phyloP scores from a whole-genome alignment of 2,888 invertebrate genomes.

The Zonitis immaculata region DNA sequence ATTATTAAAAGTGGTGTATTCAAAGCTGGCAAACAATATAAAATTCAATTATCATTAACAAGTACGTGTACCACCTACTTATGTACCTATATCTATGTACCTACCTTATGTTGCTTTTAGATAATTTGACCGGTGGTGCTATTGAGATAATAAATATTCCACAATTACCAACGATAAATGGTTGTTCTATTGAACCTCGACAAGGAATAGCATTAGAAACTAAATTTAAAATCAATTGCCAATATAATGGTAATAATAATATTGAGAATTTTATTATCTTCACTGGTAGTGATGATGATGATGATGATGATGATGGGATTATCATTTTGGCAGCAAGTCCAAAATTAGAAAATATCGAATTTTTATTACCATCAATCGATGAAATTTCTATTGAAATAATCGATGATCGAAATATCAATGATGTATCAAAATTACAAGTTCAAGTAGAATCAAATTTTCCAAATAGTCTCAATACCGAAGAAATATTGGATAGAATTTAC shows the following conservation, averaged over 20 bases:
- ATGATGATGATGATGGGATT: neutral
- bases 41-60: neutral
- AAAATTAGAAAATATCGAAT: neutral
- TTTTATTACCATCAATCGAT: neutral
- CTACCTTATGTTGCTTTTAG: too few relatives aligned
- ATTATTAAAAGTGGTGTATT: conserved; percentile 9
- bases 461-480: neutral
- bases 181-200: neutral
- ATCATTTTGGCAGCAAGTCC: neutral
- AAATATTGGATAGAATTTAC: neutral
- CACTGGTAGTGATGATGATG: too few relatives aligned
- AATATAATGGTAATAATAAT: neutral
- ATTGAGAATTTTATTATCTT: neutral
- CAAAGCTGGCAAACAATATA: neutral
- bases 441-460: neutral
- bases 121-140: neutral
- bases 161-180: neutral
- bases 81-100: too few relatives aligned
- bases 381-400: neutral
- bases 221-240: conserved; percentile 3
- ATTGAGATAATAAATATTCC: neutral
- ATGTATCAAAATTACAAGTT: neutral
- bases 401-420: neutral
- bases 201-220: conserved; percentile 6
- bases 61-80: too few relatives aligned